phyloP scores from a whole-genome alignment of 2,888 invertebrate species.

The Rhagium mordax region DNA sequence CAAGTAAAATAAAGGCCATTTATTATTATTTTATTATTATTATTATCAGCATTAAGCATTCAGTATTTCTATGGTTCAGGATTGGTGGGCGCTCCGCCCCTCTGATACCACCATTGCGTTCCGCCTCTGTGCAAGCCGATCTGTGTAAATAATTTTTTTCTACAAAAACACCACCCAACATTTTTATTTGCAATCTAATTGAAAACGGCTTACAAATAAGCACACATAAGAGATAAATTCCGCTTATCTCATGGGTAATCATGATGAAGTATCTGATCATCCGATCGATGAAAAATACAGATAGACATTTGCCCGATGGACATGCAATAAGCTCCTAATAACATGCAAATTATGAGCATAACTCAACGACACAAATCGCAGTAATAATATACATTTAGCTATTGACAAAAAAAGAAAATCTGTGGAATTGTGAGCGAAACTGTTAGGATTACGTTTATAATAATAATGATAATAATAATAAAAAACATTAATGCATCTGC shows the following conservation, averaged over 20 bases:
- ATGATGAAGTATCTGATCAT: constrained; percentile 19
- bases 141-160: not conserved
- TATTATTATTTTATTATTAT: too few species aligned
- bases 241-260: constrained; percentile 3
- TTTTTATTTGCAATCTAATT: not conserved
- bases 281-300: constrained; percentile 1
- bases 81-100: too few species aligned
- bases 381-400: constrained; percentile 14
- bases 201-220: not conserved
- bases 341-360: constrained; percentile 12
- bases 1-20: too few species aligned
- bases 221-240: not conserved
- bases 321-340: constrained; percentile 12
- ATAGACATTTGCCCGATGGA: constrained; percentile 13
- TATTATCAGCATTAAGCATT: too few species aligned
- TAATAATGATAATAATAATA: not conserved
- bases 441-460: not conserved
- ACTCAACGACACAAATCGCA: not conserved
- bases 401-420: not conserved
- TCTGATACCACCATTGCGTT: too few species aligned
- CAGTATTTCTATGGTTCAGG: too few species aligned
- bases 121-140: too few species aligned
- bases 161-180: not conserved
- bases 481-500: not conserved
- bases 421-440: not conserved